Base-by-base conservation (phyloP, 2,888 invertebrate genomes). In the Xestia ashworthii region DNA sequence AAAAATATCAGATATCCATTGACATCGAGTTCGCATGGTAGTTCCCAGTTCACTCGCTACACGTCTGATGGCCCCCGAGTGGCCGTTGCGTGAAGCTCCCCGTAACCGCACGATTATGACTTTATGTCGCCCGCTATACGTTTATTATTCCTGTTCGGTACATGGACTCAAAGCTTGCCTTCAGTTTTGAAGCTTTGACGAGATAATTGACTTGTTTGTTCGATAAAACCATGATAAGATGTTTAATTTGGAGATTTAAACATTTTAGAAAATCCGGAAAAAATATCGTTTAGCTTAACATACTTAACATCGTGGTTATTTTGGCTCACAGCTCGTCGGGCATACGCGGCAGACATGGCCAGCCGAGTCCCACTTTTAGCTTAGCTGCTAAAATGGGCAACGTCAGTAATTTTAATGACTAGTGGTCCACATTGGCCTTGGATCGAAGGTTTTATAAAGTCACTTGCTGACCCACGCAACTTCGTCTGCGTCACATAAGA, bases 71-170 rank as follows among this genome's bases (percentile, higher is more conserved):
- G 83, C 67, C 76, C 87, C 87, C 80, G 16, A 32, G 76, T 78
- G 87, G 70, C 80, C 74, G 70, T 65, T 60, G 74, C 72, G 84
- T 78, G 76, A 73, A 75, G 60, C 77, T 82, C 53, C 53, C 16
- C 41, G 74, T 72, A 78, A 76, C 82, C 79, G 48, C 83, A 60
- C 85, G 83, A 88, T 88, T 87, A 88, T 88, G 81, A 85, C 79
- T 88, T 88, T 88, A 88, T 88, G 83, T 83, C 76, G n/a, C 72
- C 64, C 38, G 68, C 68, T 83, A 85, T 84, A 83, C 53, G 72
- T 78, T 77, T 81, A 83, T 86, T 81, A 81, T 81, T 67, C 74
- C 41, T 0, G 32, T 60, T 55, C 32, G 16, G 19, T 70, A 53
- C 25, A 53, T 73, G 32, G 38, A 48, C 41, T 55, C 44, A 6